Evolutionary conservation across 2,888 invertebrate species (phyloP).

Genomic region (Hecatera dysodea): DNA sequence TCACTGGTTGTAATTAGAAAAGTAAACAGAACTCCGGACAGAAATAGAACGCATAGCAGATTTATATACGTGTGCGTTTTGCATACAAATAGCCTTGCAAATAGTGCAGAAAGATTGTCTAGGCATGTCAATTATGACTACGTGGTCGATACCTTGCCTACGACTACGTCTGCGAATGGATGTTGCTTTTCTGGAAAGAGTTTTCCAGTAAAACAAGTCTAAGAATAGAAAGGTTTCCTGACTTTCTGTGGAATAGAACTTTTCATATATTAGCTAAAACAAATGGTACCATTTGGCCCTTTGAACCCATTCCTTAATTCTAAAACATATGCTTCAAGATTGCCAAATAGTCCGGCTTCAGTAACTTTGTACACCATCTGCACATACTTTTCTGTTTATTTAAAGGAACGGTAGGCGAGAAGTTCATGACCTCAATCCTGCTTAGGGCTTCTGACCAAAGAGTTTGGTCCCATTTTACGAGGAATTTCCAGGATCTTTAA

Average conservation of each 20-base stretch:
- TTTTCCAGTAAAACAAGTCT: not conserved
- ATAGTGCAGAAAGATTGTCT: conserved; percentile 43
- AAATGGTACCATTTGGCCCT: too few species aligned
- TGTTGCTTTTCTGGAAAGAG: not conserved
- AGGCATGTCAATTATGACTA: conserved; percentile 24
- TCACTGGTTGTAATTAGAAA: conserved; percentile 82
- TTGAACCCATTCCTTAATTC: too few species aligned
- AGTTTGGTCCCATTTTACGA: too few species aligned
- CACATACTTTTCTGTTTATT: not conserved
- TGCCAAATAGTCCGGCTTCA: not conserved
- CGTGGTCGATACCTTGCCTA: conserved; percentile 22
- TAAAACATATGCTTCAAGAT: not conserved
- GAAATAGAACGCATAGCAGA: conserved; percentile 78
- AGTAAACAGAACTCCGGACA: conserved; percentile 79
- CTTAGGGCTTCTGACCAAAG: too few species aligned
- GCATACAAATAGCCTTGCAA: conserved; percentile 57
- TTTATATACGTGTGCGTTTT: conserved; percentile 55
- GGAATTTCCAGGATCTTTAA: too few species aligned
- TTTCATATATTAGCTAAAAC: not conserved
- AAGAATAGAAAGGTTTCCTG: not conserved
- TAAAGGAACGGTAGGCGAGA: not conserved
- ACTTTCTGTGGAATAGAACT: not conserved
- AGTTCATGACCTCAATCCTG: too few species aligned
- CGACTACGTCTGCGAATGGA: not conserved
- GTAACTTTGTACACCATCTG: not conserved